Evolutionary conservation across 2,888 invertebrate species (phyloP).

Genomic region (Zootermopsis nevadensis): DNA sequence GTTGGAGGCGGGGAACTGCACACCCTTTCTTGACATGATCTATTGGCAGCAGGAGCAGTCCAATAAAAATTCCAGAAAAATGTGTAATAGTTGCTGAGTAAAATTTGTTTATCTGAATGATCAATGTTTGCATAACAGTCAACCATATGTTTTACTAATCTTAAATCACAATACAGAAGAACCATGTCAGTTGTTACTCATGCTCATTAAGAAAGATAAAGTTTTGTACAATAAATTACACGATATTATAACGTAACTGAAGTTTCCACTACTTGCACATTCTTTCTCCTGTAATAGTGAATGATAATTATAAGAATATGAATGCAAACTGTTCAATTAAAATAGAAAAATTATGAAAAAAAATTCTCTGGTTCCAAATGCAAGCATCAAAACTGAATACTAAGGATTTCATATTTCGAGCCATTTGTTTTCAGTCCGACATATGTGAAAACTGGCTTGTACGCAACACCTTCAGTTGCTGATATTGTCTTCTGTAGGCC

Average conservation of each 20-base stretch:
- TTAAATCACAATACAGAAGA: background rate
- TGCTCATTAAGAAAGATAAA: conserved; percentile 37
- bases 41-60: too few relatives aligned
- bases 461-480: background rate
- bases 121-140: background rate
- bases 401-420: background rate
- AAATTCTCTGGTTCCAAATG: background rate
- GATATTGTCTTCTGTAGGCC: background rate
- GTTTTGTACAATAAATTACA: conserved; percentile 37
- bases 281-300: conserved; percentile 10
- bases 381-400: background rate
- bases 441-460: background rate
- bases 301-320: background rate
- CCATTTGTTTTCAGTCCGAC: background rate
- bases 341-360: background rate
- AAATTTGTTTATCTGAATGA: background rate
- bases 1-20: too few relatives aligned
- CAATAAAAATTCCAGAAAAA: too few relatives aligned
- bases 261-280: background rate
- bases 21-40: too few relatives aligned
- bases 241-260: background rate
- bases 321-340: background rate
- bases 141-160: conserved; percentile 12
- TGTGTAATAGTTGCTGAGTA: too few relatives aligned
- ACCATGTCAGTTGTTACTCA: background rate